Evolutionary conservation across 2,888 invertebrate genomes (phyloP).

Genomic region (Hedya salicella): DNA sequence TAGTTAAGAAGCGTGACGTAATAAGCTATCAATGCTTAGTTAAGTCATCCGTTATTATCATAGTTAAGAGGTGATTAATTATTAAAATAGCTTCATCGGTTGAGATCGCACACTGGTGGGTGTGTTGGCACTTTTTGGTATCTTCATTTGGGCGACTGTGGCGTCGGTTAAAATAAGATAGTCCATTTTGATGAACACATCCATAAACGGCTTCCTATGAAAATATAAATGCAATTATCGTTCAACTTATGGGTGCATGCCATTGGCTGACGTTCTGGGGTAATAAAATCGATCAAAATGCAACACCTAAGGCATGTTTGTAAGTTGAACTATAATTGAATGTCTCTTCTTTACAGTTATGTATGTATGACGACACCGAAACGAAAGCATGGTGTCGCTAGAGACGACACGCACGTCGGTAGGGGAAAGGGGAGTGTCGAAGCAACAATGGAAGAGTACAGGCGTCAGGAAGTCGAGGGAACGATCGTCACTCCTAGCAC

Average conservation of each 20-base stretch:
- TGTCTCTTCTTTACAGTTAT: slow-evolving; percentile 34
- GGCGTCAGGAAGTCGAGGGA: slow-evolving; percentile 67
- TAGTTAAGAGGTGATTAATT: slow-evolving; percentile 22
- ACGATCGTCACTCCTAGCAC: slow-evolving; percentile 69
- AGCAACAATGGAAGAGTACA: slow-evolving; percentile 80
- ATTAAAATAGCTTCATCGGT: slow-evolving; percentile 7
- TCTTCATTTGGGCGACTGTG: slow-evolving; percentile 16
- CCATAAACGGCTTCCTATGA: slow-evolving; percentile 39
- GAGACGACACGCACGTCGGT: slow-evolving; percentile 39
- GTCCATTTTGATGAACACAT: slow-evolving; percentile 38
- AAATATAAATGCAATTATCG: slow-evolving; percentile 40
- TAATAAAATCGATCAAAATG: neutral
- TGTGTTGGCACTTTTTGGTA: slow-evolving; percentile 7
- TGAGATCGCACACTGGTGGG: slow-evolving; percentile 6
- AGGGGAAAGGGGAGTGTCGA: slow-evolving; percentile 49
- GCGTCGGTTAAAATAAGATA: slow-evolving; percentile 31
- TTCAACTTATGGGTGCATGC: slow-evolving; percentile 18
- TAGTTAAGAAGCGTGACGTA: slow-evolving; percentile 4
- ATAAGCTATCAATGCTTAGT: slow-evolving; percentile 14
- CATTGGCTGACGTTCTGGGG: neutral
- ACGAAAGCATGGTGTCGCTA: slow-evolving; percentile 25
- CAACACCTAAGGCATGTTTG: neutral
- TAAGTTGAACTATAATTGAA: slow-evolving; percentile 32
- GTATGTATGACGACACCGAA: slow-evolving; percentile 34
- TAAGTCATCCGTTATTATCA: slow-evolving; percentile 13